Evolutionary conservation across 2,888 invertebrate species (phyloP).

Genomic region (Drosophila colorata): DNA sequence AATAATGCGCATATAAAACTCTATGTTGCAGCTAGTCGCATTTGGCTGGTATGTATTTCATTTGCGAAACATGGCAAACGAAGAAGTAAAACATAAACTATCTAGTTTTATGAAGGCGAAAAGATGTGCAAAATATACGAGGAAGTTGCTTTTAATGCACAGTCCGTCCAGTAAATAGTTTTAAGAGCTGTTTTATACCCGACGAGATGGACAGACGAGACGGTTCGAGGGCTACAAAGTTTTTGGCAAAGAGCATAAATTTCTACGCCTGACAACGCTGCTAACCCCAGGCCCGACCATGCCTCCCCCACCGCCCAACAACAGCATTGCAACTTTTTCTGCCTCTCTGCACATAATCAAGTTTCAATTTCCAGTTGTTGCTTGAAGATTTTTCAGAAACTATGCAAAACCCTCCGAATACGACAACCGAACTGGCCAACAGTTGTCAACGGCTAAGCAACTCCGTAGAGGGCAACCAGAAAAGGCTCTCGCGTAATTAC

Average conservation of each 20-base stretch:
- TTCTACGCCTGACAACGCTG: conserved; percentile 60
- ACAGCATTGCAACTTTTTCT: conserved; percentile 55
- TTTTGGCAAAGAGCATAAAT: conserved; percentile 79
- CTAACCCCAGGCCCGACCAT: conserved; percentile 12
- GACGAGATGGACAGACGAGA: conserved; percentile 34
- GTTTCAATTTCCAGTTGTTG: conserved; percentile 82
- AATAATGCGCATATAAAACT: conserved; percentile 63
- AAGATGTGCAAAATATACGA: conserved; percentile 59
- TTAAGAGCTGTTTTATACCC: conserved; percentile 43
- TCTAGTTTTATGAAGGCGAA: conserved; percentile 68
- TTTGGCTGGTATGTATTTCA: conserved; percentile 50
- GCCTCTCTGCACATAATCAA: conserved; percentile 83
- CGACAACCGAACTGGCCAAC: conserved; percentile 57
- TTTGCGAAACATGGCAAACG: conserved; percentile 47
- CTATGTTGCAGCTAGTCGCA: conserved; percentile 35
- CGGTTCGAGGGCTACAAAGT: conserved; percentile 56
- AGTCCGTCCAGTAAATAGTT: conserved; percentile 64
- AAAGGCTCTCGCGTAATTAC: conserved; percentile 53
- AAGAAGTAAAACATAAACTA: conserved; percentile 70
- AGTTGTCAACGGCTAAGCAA: conserved; percentile 67
- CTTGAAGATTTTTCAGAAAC: conserved; percentile 57
- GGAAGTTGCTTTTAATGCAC: conserved; percentile 63
- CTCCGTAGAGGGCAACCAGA: conserved; percentile 29
- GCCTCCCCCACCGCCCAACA: background rate
- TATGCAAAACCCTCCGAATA: conserved; percentile 50